These are phyloP conservation scores for Condylostylus longicornis DNA, from an alignment of 1,140 invertebrate species.

Conservation along the genomic window DNA sequence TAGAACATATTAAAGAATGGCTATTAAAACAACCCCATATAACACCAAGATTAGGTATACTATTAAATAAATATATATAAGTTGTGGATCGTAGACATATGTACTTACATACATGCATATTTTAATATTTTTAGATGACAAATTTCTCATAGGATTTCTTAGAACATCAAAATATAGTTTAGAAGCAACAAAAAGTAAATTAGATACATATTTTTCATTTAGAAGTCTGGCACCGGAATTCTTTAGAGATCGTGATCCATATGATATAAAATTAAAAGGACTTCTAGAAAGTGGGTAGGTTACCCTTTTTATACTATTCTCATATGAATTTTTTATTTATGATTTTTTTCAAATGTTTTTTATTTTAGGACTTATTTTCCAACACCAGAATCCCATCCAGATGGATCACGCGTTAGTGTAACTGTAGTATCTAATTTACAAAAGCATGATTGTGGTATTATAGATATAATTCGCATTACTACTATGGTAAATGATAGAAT, in stretches of 20 bases:
- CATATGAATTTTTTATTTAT: neutral
- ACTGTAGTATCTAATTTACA: neutral
- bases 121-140: conserved; percentile 34
- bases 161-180: conserved; percentile 47
- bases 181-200: conserved; percentile 41
- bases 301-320: neutral
- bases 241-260: conserved; percentile 21
- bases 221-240: conserved; percentile 35
- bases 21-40: conserved; percentile 42
- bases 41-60: conserved; percentile 32
- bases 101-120: neutral
- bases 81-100: no score
- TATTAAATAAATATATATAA: conserved; percentile 19
- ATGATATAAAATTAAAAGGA: neutral
- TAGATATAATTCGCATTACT: no score
- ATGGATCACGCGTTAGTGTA: conserved; percentile 31
- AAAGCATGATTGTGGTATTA: no score
- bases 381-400: conserved; percentile 16
- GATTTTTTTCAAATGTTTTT: neutral
- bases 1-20: conserved; percentile 40
- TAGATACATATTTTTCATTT: conserved; percentile 43
- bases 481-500: no score
- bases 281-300: neutral
- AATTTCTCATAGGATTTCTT: conserved; percentile 40
- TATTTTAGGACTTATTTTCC: conserved; percentile 6